A percentile compares a stretch with the other conserved stretches of the same genome.
Conservation (phyloP, 2,797 vertebrate genomes). For the Kryptopterus vitreolus region DNA sequence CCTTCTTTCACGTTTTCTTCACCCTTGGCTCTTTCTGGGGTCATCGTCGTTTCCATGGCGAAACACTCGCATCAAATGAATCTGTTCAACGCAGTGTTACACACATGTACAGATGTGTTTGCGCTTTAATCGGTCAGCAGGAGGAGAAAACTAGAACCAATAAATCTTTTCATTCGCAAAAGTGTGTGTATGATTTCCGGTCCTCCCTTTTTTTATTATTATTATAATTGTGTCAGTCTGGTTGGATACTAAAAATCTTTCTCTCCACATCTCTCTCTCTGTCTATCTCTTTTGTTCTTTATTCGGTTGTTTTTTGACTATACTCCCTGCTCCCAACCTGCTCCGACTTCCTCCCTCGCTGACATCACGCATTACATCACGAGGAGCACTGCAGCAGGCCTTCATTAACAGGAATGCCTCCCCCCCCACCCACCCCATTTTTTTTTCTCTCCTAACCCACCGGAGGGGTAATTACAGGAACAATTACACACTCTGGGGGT, state of each 20-base stretch:
- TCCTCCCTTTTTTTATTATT: background rate
- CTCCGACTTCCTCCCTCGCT: constrained; percentile 12
- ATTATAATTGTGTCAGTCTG: constrained; percentile 4
- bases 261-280: background rate
- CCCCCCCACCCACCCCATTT: background rate
- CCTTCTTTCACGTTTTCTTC: background rate
- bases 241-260: background rate
- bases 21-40: no score
- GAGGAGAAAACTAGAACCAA: constrained; percentile 17
- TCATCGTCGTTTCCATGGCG: background rate
- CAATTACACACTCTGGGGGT: constrained; percentile 29
- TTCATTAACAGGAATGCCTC: constrained; percentile 19
- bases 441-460: background rate
- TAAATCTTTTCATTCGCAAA: constrained; percentile 13
- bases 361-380: constrained; percentile 38
- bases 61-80: background rate
- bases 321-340: constrained; percentile 10
- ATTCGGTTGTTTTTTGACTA: background rate
- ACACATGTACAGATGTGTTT: background rate
- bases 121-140: constrained; percentile 3
- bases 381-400: constrained; percentile 12
- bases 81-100: background rate
- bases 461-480: constrained; percentile 7
- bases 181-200: background rate
- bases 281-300: background rate